Percentiles rank a stretch among this genome's conserved stretches.
Evolutionary conservation across 2,113 vertebrate genomes (phyloP).

Genomic region (Caloenas nicobarica): DNA sequence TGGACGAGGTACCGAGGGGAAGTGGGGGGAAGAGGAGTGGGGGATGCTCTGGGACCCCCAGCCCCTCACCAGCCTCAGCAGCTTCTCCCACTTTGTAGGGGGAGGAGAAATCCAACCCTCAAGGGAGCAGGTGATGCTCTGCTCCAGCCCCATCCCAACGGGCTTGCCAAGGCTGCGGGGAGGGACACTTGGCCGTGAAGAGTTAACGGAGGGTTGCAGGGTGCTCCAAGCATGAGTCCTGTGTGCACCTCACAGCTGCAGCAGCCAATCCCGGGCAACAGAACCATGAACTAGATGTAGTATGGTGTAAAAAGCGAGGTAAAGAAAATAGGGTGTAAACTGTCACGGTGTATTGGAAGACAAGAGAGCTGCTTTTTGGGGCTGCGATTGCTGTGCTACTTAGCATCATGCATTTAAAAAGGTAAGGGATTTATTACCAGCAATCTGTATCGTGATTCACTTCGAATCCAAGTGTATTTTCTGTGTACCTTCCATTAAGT

Average conservation of each 20-base stretch:
- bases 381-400: not conserved
- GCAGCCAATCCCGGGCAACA: not conserved
- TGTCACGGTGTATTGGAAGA: not conserved
- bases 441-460: not conserved
- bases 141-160: too few relatives aligned
- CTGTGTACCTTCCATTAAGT: not conserved
- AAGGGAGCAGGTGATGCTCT: not conserved
- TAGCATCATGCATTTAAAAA: slow-evolving; percentile 39
- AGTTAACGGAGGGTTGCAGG: not conserved
- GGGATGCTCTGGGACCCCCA: too few relatives aligned
- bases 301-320: not conserved
- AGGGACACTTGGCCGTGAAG: not conserved
- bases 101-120: not conserved
- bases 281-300: not conserved
- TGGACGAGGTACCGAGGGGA: not conserved
- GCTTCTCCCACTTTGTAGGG: not conserved
- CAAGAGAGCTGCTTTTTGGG: not conserved
- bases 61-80: not conserved
- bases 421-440: slow-evolving; percentile 54
- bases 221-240: not conserved
- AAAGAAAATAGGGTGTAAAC: slow-evolving; percentile 13
- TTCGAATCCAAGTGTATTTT: not conserved
- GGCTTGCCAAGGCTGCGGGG: not conserved
- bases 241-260: not conserved
- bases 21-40: not conserved